Base-by-base conservation (phyloP, 92 coral and sea anemone genomes). In the Heliopora coerulea region DNA sequence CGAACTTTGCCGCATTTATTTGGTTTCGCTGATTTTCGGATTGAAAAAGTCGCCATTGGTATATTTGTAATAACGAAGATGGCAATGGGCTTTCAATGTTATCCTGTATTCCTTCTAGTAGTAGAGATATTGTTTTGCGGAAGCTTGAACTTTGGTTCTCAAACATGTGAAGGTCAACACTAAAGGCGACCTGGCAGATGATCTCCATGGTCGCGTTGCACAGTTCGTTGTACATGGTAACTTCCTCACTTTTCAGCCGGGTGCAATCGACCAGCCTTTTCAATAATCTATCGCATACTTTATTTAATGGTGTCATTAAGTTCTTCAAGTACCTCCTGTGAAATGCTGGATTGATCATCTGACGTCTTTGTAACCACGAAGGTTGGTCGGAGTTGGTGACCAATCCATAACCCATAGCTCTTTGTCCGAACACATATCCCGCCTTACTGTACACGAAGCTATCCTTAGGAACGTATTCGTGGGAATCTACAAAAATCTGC, bases 151-250 rank as follows among this genome's bases (percentile, higher is more conserved):
- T 32, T 8, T 86, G 72, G 30, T 85, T 74, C 31, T 73, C 56
- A 39, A 87, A 82, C 23, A 83, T 62, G 17, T 80, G 80, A 30
- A 80, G 52, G 44, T 91, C 81, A 8, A 91, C 81, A 54, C 80
- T 73, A 60, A 91, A 91, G 7, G 91, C 91, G 65, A 89, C 97
- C 89, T 89, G 90, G 73, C 90, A 84, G 68, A 91, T 91, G 20
- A 88, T 81, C 37, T 91, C 93, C 73, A 91, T 77, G 15, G 97
- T 88, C 13, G 83, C 86, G 25, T 86, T 85, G 24, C 83, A 74
- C 79, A 91, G 83, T 67, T 88, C 90, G 19, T 85, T 86, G 17
- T 59, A 84, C 83, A 91, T 78, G 24, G 67, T 75, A 9, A 84
- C 88, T 39, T 65, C 75, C 3, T 85, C 65, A n/a, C n/a, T n/a